Base-by-base conservation (phyloP, 2,113 vertebrate genomes). In the Osmerus mordax region DNA sequence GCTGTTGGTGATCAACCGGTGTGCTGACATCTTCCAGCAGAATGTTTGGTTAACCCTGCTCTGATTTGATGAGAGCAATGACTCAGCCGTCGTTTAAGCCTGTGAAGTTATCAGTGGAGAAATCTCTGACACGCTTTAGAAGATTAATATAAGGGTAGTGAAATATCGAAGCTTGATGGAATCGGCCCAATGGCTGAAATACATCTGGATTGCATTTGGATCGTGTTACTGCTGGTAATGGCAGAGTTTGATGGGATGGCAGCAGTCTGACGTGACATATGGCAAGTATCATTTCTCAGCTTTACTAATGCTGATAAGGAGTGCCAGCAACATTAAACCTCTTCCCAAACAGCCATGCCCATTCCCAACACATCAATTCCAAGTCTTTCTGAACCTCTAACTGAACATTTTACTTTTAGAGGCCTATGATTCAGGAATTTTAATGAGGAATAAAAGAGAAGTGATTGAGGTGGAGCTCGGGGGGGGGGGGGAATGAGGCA, bases 151-250 rank as follows among this genome's bases (percentile, higher is more conserved):
- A 71, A 82, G 72, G 77, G 82, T 81, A 75, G 88, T 88, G 84
- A 91, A 89, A 87, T 91, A 90, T 87, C 81, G 83, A 83, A 80
- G 76, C 87, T 85, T 76, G 84, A 88, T 86, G 78, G 70, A 86
- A 74, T 74, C 74, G 54, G 65, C 68, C 67, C 75, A 77, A 75
- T 77, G 87, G 77, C 72, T 75, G 72, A 80, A 84, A 85, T 69
- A 68, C 92, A 93, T 93, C 92, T 93, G 92, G 92, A 89, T 77
- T 64, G 74, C 70, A 87, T 93, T 93, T 91, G 84, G 88, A 77
- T 87, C 76, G 19, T 89, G 90, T 93, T 90, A 77, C 89, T 85
- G 83, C 85, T 80, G 78, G 78, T 86, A 86, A 82, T 80, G 83
- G 87, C 86, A 83, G 85, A 82, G 81, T 81, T 81, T 86, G 88